Conservation (phyloP, 2,797 vertebrate species). For the Tachyglossus aculeatus region DNA sequence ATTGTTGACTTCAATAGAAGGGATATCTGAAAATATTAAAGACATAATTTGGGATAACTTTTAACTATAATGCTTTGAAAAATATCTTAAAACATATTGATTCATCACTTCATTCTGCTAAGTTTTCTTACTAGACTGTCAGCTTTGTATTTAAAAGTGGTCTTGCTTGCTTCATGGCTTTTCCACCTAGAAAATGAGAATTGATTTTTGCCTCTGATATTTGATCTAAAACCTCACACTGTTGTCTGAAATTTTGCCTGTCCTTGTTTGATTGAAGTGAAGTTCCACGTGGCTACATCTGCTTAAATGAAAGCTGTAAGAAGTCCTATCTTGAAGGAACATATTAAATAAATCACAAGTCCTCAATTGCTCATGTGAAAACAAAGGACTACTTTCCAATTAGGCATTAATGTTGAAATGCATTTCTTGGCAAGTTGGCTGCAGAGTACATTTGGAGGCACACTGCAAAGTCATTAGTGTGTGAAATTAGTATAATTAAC, state of each 20-base stretch:
- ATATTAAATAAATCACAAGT: slow-evolving; percentile 24
- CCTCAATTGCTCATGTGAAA: neutral
- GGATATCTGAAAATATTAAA: neutral
- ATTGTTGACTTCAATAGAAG: neutral
- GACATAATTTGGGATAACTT: neutral
- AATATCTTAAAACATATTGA: neutral
- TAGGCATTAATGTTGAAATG: neutral
- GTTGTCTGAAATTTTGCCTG: neutral
- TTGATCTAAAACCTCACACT: slow-evolving; percentile 1
- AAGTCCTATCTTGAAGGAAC: neutral
- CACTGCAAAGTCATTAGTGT: slow-evolving; percentile 31
- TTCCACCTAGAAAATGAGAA: slow-evolving; percentile 26
- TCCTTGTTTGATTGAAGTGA: slow-evolving; percentile 19
- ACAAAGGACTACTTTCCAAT: neutral
- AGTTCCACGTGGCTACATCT: neutral
- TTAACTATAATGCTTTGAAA: neutral
- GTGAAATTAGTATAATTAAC: slow-evolving; percentile 42
- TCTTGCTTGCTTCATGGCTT: neutral
- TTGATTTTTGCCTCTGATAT: slow-evolving; percentile 14
- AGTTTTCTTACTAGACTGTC: neutral
- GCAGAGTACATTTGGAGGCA: slow-evolving; percentile 1
- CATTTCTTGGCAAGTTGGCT: neutral
- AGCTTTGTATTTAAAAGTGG: slow-evolving; percentile 15
- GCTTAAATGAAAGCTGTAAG: neutral
- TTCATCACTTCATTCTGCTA: neutral